Conservation (phyloP, 2,113 vertebrate species). For the Etia nguti region DNA sequence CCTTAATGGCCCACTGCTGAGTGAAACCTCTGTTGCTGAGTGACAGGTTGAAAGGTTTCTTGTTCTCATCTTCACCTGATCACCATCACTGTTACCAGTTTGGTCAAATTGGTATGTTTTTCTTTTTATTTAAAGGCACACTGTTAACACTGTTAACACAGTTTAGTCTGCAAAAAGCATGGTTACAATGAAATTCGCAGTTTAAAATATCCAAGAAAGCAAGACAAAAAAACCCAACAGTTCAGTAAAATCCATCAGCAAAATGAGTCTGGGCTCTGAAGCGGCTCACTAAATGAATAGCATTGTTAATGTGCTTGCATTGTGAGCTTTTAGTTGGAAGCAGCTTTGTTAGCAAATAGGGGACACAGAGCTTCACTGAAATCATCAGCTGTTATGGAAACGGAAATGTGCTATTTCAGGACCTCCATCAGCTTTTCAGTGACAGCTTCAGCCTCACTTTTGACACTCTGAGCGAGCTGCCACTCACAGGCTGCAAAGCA, state of each 20-base stretch:
- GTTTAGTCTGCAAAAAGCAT: not conserved
- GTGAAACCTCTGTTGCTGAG: not conserved
- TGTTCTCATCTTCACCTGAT: not conserved
- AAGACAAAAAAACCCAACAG: not conserved
- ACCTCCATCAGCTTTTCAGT: not conserved
- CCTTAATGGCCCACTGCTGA: not conserved
- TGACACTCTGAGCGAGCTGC: not conserved
- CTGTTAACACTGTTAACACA: not conserved
- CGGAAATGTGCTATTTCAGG: not conserved
- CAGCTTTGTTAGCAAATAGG: not conserved
- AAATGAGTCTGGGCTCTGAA: not conserved
- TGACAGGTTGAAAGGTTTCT: not conserved
- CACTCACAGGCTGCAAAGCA: not conserved
- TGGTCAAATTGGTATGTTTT: not conserved
- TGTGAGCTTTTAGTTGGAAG: not conserved
- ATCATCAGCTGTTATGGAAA: not conserved
- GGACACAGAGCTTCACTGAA: not conserved
- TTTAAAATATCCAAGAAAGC: not conserved
- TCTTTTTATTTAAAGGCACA: not conserved
- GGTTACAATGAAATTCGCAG: not conserved
- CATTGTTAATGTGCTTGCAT: not conserved
- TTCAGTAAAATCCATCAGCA: not conserved
- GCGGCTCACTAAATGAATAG: not conserved
- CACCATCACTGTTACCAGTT: not conserved
- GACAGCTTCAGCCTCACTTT: not conserved